Conservation (phyloP, 2,888 invertebrate genomes). For the Tachystola acroxantha region DNA sequence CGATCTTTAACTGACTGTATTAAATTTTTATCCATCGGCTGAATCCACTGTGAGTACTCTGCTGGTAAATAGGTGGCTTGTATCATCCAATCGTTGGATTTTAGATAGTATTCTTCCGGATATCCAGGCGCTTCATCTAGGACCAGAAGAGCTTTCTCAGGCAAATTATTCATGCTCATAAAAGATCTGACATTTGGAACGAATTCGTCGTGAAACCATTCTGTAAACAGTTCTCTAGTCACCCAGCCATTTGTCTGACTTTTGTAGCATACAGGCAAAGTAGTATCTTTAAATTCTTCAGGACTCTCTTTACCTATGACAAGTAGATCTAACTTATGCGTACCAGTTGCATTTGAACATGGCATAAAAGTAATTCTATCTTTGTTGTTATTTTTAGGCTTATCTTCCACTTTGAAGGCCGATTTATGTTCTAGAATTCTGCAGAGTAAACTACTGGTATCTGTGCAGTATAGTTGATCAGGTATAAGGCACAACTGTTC, state of each 20-base stretch:
- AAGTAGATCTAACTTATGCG: constrained; percentile 22
- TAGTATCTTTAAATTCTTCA: constrained; percentile 18
- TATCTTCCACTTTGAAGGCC: constrained; percentile 16
- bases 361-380: constrained; percentile 28
- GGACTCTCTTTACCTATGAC: constrained; percentile 22
- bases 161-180: constrained; percentile 25
- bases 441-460: constrained; percentile 23
- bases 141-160: constrained; percentile 25
- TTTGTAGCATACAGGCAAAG: constrained; percentile 23
- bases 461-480: constrained; percentile 26
- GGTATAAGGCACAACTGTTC: constrained; percentile 22
- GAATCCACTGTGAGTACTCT: constrained; percentile 23
- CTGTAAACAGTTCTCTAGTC: constrained; percentile 25
- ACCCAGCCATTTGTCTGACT: constrained; percentile 20
- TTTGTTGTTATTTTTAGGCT: constrained; percentile 22
- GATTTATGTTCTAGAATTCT: constrained; percentile 11
- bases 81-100: constrained; percentile 28
- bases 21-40: constrained; percentile 29
- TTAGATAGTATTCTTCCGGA: constrained; percentile 28
- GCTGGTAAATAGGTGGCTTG: constrained; percentile 26
- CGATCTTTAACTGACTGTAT: constrained; percentile 25
- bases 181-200: constrained; percentile 23
- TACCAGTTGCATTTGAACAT: constrained; percentile 30
- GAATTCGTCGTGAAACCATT: constrained; percentile 28
- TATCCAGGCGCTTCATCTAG: constrained; percentile 28